Conservation (phyloP, 2,113 vertebrate genomes). For the Megatriorchis doriae region DNA sequence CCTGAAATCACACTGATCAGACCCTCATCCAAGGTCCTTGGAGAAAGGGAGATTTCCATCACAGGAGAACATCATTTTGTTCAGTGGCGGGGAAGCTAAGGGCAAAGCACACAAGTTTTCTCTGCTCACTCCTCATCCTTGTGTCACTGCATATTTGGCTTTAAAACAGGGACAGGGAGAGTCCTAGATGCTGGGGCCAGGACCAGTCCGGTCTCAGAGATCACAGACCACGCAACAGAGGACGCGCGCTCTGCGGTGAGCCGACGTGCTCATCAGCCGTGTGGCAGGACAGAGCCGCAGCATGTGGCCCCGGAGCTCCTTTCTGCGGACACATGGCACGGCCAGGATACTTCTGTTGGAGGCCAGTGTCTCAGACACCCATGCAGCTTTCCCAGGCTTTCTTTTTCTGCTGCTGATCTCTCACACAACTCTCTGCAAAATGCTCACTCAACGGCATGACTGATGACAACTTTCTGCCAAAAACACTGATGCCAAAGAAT, state of each 20-base stretch:
- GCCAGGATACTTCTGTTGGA: background rate
- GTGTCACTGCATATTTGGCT: background rate
- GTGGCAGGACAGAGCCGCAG: background rate
- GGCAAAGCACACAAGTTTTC: background rate
- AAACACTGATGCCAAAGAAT: background rate
- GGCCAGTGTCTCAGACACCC: background rate
- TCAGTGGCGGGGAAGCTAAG: background rate
- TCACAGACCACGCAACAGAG: accelerated
- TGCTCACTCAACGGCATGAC: background rate
- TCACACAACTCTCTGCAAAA: background rate
- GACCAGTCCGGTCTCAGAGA: accelerated
- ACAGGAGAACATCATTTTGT: background rate
- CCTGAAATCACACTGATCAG: accelerated
- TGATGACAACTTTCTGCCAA: background rate
- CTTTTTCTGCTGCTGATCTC: background rate
- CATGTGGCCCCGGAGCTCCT: background rate
- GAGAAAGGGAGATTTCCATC: too few relatives aligned
- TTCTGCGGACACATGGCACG: accelerated
- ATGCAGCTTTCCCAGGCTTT: background rate
- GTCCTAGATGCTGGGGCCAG: background rate
- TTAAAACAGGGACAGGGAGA: background rate
- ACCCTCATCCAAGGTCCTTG: background rate
- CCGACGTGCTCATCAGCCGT: accelerated
- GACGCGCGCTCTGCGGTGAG: background rate
- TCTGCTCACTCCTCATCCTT: background rate